phyloP scores from a whole-genome alignment of 2,113 vertebrate species.

The Burhinus oedicnemus region DNA sequence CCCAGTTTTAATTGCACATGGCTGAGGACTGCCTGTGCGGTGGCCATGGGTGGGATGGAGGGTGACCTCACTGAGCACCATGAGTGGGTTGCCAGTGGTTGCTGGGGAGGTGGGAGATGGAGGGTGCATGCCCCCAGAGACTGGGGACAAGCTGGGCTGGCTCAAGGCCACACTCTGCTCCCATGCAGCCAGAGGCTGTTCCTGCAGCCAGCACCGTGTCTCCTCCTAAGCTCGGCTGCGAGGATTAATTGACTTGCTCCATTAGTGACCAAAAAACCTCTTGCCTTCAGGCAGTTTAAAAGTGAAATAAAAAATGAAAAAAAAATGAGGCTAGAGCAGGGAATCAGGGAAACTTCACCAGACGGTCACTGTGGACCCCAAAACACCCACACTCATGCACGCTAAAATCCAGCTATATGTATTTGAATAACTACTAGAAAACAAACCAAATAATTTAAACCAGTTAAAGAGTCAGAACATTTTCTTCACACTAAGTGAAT shows the following conservation, averaged over 20 bases:
- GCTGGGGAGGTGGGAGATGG: not conserved
- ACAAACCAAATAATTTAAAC: slow-evolving; percentile 72
- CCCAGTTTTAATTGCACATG: rapidly evolving
- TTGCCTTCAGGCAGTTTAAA: not conserved
- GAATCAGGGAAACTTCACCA: not conserved
- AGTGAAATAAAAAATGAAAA: not conserved
- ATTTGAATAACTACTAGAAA: slow-evolving; percentile 33
- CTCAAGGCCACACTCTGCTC: not conserved
- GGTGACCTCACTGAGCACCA: not conserved
- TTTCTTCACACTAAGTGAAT: slow-evolving; percentile 69
- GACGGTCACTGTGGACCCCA: not conserved
- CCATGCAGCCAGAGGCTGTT: not conserved
- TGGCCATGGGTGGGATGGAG: not conserved
- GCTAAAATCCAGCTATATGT: not conserved
- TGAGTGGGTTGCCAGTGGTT: no score
- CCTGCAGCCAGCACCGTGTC: not conserved
- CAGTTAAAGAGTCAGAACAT: slow-evolving; percentile 67
- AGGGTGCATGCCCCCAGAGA: not conserved
- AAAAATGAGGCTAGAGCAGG: not conserved
- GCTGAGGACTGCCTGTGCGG: not conserved
- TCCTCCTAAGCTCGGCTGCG: not conserved
- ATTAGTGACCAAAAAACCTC: slow-evolving; percentile 18
- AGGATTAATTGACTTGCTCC: not conserved
- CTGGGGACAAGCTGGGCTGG: not conserved
- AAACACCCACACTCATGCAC: not conserved